These are phyloP conservation scores for Thamnophis sirtalis DNA, from an alignment of 2,113 vertebrate species.

Conservation along the genomic window DNA sequence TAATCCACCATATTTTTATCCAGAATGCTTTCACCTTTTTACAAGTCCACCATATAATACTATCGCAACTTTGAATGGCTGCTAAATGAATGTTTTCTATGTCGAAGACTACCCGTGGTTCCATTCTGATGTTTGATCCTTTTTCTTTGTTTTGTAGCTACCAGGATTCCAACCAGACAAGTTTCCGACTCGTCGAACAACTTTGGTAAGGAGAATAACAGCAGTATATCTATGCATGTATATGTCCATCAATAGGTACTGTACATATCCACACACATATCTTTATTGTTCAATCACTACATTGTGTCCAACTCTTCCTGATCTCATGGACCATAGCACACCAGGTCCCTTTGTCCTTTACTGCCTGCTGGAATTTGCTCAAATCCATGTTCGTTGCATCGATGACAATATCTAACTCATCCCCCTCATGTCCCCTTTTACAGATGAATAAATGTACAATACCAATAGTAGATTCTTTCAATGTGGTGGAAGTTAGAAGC, in stretches of 20 bases:
- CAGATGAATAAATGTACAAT: no score
- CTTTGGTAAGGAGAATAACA: neutral
- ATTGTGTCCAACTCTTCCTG: neutral
- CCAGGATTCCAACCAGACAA: neutral
- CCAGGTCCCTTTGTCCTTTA: neutral
- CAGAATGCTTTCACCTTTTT: no score
- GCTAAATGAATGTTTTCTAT: neutral
- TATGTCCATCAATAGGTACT: neutral
- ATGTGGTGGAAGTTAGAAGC: no score
- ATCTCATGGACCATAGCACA: neutral
- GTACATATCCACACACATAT: neutral
- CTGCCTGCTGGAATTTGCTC: neutral
- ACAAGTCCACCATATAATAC: no score
- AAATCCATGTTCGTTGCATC: neutral
- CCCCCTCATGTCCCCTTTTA: neutral
- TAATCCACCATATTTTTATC: no score
- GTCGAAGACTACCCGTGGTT: neutral
- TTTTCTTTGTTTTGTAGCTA: neutral
- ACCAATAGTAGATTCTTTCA: no score
- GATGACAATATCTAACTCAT: neutral
- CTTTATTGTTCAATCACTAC: neutral
- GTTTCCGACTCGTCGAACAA: neutral
- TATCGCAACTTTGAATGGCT: no score
- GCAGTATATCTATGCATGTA: neutral
- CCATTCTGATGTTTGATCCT: neutral